Conservation (phyloP, 2,888 invertebrate species). For the Oscheius sp. region DNA sequence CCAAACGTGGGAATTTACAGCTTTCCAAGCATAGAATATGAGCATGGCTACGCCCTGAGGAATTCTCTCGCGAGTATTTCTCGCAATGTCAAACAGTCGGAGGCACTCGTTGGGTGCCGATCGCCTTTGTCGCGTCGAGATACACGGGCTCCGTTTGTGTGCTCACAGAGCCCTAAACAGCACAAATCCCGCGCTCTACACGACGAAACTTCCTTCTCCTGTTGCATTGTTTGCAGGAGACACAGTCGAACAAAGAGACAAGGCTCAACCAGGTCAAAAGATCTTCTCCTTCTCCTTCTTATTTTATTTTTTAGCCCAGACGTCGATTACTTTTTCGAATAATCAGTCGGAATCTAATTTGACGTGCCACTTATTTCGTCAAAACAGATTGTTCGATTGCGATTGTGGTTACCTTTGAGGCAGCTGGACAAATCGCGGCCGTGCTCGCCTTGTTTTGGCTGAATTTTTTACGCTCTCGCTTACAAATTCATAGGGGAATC, state of each 20-base stretch:
- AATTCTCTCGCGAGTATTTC: not conserved
- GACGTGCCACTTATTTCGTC: too few relatives aligned
- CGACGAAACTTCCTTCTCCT: slow-evolving; percentile 11
- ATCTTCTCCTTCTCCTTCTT: not conserved
- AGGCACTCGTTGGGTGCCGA: slow-evolving; percentile 10
- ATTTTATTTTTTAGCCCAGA: not conserved
- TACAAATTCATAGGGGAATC: too few relatives aligned
- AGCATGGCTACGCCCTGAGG: not conserved
- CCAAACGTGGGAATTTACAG: not conserved
- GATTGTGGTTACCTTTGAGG: too few relatives aligned
- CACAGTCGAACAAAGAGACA: not conserved
- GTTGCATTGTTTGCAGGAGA: not conserved
- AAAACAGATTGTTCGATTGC: too few relatives aligned
- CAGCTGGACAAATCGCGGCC: too few relatives aligned
- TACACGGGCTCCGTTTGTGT: slow-evolving; percentile 3
- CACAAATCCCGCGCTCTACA: slow-evolving; percentile 1
- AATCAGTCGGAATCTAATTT: too few relatives aligned
- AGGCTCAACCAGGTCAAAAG: not conserved
- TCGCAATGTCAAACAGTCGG: slow-evolving; percentile 9
- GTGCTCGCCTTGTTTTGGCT: too few relatives aligned
- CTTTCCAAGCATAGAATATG: not conserved
- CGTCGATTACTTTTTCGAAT: too few relatives aligned
- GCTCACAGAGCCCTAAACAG: slow-evolving; percentile 16
- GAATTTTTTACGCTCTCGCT: too few relatives aligned
- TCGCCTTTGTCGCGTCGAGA: slow-evolving; percentile 29